These are phyloP conservation scores for Drosophila jambulina DNA, from an alignment of 1,140 invertebrate species.

Conservation along the genomic window DNA sequence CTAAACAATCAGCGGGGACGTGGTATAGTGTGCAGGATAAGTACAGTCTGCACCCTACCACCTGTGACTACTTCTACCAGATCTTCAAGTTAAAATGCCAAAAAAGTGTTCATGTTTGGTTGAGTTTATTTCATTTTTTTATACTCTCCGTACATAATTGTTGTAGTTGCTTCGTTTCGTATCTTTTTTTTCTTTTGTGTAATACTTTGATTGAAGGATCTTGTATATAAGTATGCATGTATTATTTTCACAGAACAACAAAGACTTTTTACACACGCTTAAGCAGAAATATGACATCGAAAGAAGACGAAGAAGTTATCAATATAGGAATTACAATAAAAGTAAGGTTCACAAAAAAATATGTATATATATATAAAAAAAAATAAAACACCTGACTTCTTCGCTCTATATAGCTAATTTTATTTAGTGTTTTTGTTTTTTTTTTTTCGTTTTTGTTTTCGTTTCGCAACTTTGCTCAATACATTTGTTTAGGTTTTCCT, in stretches of 20 bases:
- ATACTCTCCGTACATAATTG: slow-evolving; percentile 54
- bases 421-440: slow-evolving; percentile 24
- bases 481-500: slow-evolving; percentile 49
- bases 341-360: slow-evolving; percentile 10
- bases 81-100: not conserved
- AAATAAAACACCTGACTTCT: slow-evolving; percentile 17
- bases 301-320: slow-evolving; percentile 24
- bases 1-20: not conserved
- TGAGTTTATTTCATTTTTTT: slow-evolving; percentile 62
- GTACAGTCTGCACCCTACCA: not conserved
- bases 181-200: slow-evolving; percentile 41
- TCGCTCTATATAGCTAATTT: slow-evolving; percentile 10
- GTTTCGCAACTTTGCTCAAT: slow-evolving; percentile 44
- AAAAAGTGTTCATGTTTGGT: slow-evolving; percentile 62
- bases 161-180: slow-evolving; percentile 42
- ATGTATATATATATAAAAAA: slow-evolving; percentile 19
- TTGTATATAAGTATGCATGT: slow-evolving; percentile 66
- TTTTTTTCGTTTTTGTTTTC: slow-evolving; percentile 20
- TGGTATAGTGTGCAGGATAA: not conserved
- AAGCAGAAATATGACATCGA: slow-evolving; percentile 38
- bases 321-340: slow-evolving; percentile 31
- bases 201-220: slow-evolving; percentile 84
- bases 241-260: slow-evolving; percentile 31
- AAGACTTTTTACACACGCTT: slow-evolving; percentile 46
- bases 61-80: too few species aligned